Evolutionary conservation across 2,797 vertebrate species (phyloP).

Genomic region (Rhinophrynus dorsalis): DNA sequence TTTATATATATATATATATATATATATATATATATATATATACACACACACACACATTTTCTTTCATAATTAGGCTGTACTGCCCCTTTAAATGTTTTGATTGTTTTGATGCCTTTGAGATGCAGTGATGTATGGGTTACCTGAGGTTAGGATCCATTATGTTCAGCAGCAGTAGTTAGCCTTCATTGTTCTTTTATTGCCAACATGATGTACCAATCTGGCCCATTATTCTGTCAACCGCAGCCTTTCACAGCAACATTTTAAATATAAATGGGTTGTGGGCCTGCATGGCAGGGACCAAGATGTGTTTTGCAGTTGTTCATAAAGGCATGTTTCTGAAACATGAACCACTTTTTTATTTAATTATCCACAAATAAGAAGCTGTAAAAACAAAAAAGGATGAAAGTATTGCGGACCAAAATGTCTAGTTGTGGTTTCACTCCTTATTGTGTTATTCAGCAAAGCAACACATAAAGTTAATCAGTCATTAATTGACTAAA

Average conservation of each 20-base stretch:
- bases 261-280: constrained; percentile 10
- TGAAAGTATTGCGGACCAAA: background rate
- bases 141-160: background rate
- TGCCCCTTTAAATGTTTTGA: too few relatives aligned
- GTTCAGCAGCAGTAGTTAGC: background rate
- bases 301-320: background rate
- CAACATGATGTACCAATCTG: background rate
- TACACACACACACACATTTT: too few relatives aligned
- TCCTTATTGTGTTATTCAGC: constrained; percentile 25
- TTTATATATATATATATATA: too few relatives aligned
- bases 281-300: background rate
- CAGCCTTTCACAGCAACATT: background rate
- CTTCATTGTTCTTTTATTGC: background rate
- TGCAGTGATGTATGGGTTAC: constrained; percentile 1
- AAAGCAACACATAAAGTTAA: constrained; percentile 41
- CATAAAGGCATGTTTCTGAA: background rate
- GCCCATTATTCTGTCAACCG: constrained; percentile 11
- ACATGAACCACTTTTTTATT: background rate
- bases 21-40: too few relatives aligned
- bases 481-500: constrained; percentile 42
- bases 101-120: background rate
- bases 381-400: constrained; percentile 8
- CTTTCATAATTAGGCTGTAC: too few relatives aligned
- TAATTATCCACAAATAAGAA: background rate
- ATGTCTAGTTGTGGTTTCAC: constrained; percentile 13